Evolutionary conservation across 2,888 invertebrate species (phyloP).

Genomic region (Chaetogeoica ovagalla): DNA sequence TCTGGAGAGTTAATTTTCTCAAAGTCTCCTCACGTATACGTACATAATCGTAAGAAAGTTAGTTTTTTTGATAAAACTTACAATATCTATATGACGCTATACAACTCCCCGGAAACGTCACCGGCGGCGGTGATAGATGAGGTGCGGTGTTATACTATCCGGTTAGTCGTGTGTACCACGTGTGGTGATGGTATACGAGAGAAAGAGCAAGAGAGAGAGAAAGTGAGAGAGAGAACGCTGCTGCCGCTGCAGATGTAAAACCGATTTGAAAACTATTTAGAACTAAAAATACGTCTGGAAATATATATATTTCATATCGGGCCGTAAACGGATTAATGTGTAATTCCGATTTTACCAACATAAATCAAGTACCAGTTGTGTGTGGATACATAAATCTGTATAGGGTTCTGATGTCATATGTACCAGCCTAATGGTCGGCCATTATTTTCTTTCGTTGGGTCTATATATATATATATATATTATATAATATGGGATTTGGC

Average conservation of each 20-base stretch:
- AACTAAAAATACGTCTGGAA: slow-evolving; percentile 38
- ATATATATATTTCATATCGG: background rate
- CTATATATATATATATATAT: background rate
- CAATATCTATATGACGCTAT: no score
- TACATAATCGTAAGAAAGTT: no score
- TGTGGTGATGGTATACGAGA: no score
- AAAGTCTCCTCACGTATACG: no score
- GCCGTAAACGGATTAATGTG: slow-evolving; percentile 42
- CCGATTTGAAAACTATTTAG: slow-evolving; percentile 37
- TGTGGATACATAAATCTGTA: background rate
- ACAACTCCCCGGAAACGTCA: slow-evolving; percentile 15
- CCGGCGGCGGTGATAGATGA: background rate
- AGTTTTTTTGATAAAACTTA: background rate
- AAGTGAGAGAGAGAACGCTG: no score
- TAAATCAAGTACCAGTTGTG: slow-evolving; percentile 48
- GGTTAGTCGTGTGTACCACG: no score
- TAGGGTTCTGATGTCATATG: slow-evolving; percentile 1
- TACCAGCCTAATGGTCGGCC: slow-evolving; percentile 40
- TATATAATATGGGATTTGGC: slow-evolving; percentile 16
- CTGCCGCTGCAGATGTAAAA: slow-evolving; percentile 30
- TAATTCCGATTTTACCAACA: slow-evolving; percentile 39
- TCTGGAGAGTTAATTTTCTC: no score
- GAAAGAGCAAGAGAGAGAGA: no score
- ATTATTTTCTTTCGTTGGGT: slow-evolving; percentile 34
- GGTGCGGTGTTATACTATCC: background rate